Evolutionary conservation across 1,140 invertebrate species (phyloP).

Genomic region (Solen grandis): DNA sequence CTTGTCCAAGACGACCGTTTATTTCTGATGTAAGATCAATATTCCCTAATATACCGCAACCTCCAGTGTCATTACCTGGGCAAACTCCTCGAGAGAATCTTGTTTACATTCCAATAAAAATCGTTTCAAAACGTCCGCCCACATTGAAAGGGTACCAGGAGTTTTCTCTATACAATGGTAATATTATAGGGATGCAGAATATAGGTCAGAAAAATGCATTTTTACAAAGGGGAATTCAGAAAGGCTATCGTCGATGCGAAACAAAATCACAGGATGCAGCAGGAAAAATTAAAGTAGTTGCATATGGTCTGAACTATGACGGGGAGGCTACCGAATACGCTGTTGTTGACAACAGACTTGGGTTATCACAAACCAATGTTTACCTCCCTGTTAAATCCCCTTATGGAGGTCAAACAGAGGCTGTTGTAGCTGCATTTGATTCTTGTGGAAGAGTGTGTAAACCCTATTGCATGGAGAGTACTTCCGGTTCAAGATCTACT

Average conservation of each 20-base stretch:
- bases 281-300: conserved; percentile 68
- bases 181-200: conserved; percentile 42
- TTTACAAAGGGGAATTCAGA: conserved; percentile 17
- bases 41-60: conserved; percentile 57
- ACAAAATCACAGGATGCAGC: conserved; percentile 38
- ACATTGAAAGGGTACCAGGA: conserved; percentile 60
- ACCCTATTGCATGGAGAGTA: conserved; percentile 41
- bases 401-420: conserved; percentile 39
- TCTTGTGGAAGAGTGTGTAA: conserved; percentile 60
- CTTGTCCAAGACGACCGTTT: conserved; percentile 14
- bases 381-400: conserved; percentile 67
- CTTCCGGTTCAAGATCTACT: too few relatives aligned
- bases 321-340: conserved; percentile 69
- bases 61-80: too few relatives aligned
- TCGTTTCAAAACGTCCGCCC: conserved; percentile 64
- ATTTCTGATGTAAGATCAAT: conserved; percentile 56
- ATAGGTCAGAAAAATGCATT: conserved; percentile 48
- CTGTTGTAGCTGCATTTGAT: conserved; percentile 58
- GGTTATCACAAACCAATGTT: conserved; percentile 64
- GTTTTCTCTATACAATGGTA: conserved; percentile 63
- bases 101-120: conserved; percentile 69
- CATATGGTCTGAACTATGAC: conserved; percentile 70
- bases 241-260: conserved; percentile 52
- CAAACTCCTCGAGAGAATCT: conserved; percentile 62
- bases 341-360: conserved; percentile 70